These are phyloP conservation scores for Mus spicilegus DNA, from an alignment of 2,113 vertebrate species.

Conservation along the genomic window DNA sequence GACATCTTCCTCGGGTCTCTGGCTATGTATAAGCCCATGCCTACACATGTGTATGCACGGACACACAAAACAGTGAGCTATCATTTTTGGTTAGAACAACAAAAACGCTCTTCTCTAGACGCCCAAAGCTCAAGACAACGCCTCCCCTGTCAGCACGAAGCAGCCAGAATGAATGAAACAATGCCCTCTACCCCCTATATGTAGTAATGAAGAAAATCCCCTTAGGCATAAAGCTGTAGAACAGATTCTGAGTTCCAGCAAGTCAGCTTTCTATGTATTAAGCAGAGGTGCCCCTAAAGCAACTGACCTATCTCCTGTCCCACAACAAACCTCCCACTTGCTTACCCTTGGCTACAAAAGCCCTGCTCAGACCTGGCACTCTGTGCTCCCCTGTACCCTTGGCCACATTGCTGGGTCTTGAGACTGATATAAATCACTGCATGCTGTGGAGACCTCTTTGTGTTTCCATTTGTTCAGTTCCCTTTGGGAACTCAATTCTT, in stretches of 20 bases:
- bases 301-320: background rate
- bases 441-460: background rate
- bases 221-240: background rate
- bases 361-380: background rate
- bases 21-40: background rate
- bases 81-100: background rate
- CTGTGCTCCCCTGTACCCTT: background rate
- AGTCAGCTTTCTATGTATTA: background rate
- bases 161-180: background rate
- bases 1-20: background rate
- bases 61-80: background rate
- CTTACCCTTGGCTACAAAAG: background rate
- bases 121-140: background rate
- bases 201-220: background rate
- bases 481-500: background rate
- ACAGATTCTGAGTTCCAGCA: background rate
- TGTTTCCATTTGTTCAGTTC: background rate
- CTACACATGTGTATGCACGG: background rate
- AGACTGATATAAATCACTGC: background rate
- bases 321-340: background rate
- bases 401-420: background rate
- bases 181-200: background rate
- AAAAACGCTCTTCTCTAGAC: background rate
- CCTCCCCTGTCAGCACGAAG: no score
- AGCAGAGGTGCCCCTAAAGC: background rate